A percentile compares a stretch with the other conserved stretches of the same genome.
Conservation (phyloP, 2,888 invertebrate species). For the Hypercompe scribonia region DNA sequence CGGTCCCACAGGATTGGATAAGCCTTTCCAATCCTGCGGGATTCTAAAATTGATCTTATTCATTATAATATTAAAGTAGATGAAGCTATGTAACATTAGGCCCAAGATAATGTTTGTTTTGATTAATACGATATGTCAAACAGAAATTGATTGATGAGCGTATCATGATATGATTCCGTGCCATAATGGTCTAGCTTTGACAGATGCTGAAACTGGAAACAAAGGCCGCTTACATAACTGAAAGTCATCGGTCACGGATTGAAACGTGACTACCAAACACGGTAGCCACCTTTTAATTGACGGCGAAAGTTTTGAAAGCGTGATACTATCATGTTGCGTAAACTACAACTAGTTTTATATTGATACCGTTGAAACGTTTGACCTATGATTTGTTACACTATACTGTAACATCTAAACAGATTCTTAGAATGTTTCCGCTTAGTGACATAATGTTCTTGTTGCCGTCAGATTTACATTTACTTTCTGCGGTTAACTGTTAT, state of each 20-base stretch:
- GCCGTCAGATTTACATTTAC: conserved; percentile 69
- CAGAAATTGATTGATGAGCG: conserved; percentile 49
- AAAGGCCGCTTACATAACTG: conserved; percentile 59
- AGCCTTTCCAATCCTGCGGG: conserved; percentile 26
- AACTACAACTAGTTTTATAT: conserved; percentile 46
- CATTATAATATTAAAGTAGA: conserved; percentile 26
- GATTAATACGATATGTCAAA: conserved; percentile 45
- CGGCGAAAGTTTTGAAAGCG: conserved; percentile 76
- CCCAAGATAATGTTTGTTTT: conserved; percentile 28
- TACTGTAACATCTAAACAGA: conserved; percentile 39
- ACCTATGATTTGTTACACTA: conserved; percentile 41
- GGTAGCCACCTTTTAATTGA: conserved; percentile 70
- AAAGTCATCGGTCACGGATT: conserved; percentile 57
- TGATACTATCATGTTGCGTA: conserved; percentile 57
- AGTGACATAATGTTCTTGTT: conserved; percentile 66
- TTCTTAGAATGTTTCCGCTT: conserved; percentile 56
- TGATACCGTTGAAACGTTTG: conserved; percentile 29
- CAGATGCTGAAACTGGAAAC: conserved; percentile 54
- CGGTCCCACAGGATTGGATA: no score
- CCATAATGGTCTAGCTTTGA: conserved; percentile 46
- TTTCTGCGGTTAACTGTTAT: conserved; percentile 70
- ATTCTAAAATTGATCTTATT: conserved; percentile 37
- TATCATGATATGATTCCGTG: conserved; percentile 38
- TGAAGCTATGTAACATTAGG: conserved; percentile 19
- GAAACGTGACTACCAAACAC: conserved; percentile 56